Evolutionary conservation across 2,888 invertebrate genomes (phyloP).

Genomic region (Dioctria rufipes): DNA sequence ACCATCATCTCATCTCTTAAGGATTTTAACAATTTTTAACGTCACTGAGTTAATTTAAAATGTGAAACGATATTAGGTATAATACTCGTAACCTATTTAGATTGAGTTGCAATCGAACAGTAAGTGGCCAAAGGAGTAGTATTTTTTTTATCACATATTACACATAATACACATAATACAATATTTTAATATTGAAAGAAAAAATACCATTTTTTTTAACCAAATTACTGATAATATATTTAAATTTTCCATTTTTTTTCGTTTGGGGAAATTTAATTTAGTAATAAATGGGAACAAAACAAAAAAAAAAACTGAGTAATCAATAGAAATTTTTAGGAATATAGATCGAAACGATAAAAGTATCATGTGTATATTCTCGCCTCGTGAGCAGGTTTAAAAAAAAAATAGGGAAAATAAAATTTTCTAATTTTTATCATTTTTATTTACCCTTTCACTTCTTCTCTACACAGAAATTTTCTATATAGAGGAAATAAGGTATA

Average conservation of each 20-base stretch:
- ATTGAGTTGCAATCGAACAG: too few relatives aligned
- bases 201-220: slow-evolving; percentile 4
- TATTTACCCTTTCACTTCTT: slow-evolving; percentile 35
- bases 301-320: slow-evolving; percentile 28
- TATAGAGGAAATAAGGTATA: slow-evolving; percentile 3
- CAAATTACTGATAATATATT: slow-evolving; percentile 37
- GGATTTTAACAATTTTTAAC: too few relatives aligned
- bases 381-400: slow-evolving; percentile 34
- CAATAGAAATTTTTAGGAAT: slow-evolving; percentile 41
- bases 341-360: slow-evolving; percentile 32
- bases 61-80: too few relatives aligned
- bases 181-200: background rate
- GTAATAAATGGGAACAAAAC: slow-evolving; percentile 45
- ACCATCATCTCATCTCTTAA: too few relatives aligned
- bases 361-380: background rate
- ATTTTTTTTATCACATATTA: too few relatives aligned
- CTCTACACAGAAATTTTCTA: slow-evolving; percentile 40
- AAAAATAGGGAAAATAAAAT: slow-evolving; percentile 32
- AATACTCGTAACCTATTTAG: too few relatives aligned
- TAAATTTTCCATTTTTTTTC: background rate
- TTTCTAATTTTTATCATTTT: slow-evolving; percentile 35
- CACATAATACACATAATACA: too few relatives aligned
- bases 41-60: too few relatives aligned
- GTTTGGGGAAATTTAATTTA: background rate
- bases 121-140: too few relatives aligned